Evolutionary conservation across 2,888 invertebrate species (phyloP).

Genomic region (Scelioninae gen. 1): DNA sequence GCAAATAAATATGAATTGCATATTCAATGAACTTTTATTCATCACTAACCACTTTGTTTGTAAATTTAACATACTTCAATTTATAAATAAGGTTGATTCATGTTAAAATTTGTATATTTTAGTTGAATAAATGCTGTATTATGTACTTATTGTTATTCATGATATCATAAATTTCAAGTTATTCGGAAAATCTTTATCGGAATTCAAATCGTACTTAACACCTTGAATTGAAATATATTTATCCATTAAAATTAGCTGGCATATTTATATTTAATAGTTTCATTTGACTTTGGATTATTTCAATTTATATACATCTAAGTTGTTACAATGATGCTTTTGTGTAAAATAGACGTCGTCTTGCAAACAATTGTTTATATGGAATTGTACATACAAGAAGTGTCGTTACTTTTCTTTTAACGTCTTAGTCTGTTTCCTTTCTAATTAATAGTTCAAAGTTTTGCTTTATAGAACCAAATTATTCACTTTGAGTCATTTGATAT

Average conservation of each 20-base stretch:
- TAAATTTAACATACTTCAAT: too few species aligned
- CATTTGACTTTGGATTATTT: constrained; percentile 10
- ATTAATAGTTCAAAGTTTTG: constrained; percentile 14
- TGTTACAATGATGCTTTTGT: constrained; percentile 31
- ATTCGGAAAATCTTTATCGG: not conserved
- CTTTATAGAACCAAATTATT: constrained; percentile 56
- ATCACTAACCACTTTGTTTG: too few species aligned
- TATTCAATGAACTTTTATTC: too few species aligned
- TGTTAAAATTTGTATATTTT: not conserved
- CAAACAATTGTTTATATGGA: constrained; percentile 48
- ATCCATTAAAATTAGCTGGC: not conserved
- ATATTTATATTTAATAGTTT: constrained; percentile 15
- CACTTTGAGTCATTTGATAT: constrained; percentile 27
- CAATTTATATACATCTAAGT: constrained; percentile 1
- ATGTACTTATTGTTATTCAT: constrained; percentile 10
- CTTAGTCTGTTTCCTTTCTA: not conserved
- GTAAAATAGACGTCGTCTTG: constrained; percentile 45
- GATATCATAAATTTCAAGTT: not conserved
- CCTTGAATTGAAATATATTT: not conserved
- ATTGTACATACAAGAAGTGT: constrained; percentile 52
- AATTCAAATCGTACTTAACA: constrained; percentile 10
- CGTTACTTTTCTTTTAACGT: constrained; percentile 44
- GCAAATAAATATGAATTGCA: too few species aligned
- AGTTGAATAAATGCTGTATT: constrained; percentile 29
- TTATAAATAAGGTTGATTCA: too few species aligned